Evolutionary conservation across 2,888 invertebrate genomes (phyloP).

Genomic region (Entomobrya multifasciata): DNA sequence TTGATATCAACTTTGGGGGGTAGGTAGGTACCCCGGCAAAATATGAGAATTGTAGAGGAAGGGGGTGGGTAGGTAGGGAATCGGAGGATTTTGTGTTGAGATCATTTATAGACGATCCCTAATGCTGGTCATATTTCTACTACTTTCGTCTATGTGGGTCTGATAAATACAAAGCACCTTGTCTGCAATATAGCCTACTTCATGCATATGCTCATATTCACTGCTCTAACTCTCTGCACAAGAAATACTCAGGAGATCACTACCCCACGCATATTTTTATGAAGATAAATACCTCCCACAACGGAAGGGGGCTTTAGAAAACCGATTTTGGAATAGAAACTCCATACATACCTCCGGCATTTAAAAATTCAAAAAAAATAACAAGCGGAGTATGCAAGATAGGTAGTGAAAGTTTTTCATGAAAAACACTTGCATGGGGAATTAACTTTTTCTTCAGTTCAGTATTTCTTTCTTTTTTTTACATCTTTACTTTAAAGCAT

Average conservation of each 20-base stretch:
- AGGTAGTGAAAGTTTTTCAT: background rate
- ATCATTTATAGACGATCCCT: too few relatives aligned
- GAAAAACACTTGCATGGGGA: background rate
- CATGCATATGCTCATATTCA: background rate
- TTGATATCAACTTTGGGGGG: too few relatives aligned
- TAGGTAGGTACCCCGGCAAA: too few relatives aligned
- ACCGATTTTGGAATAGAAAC: slow-evolving; percentile 13
- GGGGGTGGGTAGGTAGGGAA: too few relatives aligned
- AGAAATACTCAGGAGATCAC: slow-evolving; percentile 47
- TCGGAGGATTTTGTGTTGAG: too few relatives aligned
- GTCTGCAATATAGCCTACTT: too few relatives aligned
- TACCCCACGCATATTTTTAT: slow-evolving; percentile 66
- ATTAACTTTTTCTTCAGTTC: slow-evolving; percentile 31
- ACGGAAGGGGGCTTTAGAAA: slow-evolving; percentile 13
- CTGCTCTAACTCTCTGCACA: too few relatives aligned
- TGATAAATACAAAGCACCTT: too few relatives aligned
- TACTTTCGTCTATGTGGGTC: too few relatives aligned
- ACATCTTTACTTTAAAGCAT: too few relatives aligned
- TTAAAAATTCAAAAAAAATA: background rate
- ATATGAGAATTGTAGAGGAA: too few relatives aligned
- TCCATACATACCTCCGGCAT: background rate
- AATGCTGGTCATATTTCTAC: too few relatives aligned
- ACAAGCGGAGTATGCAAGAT: background rate
- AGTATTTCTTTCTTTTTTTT: background rate
- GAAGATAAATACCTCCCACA: slow-evolving; percentile 52